Percentiles rank a stretch among this genome's conserved stretches.
Evolutionary conservation across 2,888 invertebrate genomes (phyloP).

Genomic region (Hyposoter didymator): DNA sequence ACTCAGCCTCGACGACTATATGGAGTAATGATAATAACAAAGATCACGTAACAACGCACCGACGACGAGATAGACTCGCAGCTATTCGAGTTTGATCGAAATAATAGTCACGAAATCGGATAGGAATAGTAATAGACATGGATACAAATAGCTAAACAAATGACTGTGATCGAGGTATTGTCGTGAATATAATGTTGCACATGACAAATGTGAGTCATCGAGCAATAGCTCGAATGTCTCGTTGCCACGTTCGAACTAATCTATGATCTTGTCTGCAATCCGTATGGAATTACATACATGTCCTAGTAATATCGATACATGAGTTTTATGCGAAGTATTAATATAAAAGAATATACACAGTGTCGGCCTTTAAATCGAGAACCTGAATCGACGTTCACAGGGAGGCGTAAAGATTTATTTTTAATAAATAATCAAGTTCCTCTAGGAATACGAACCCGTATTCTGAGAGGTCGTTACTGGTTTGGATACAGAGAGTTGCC

Average conservation of each 20-base stretch:
- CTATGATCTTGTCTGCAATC: conserved; percentile 31
- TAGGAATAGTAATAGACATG: conserved; percentile 47
- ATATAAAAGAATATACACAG: conserved; percentile 30
- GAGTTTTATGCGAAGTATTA: conserved; percentile 6
- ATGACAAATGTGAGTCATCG: conserved; percentile 70
- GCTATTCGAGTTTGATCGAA: conserved; percentile 49
- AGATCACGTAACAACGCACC: conserved; percentile 52
- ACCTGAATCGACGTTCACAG: background rate
- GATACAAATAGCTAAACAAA: conserved; percentile 62
- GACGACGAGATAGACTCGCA: conserved; percentile 35
- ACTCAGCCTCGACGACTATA: conserved; percentile 36
- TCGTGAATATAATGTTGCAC: conserved; percentile 26
- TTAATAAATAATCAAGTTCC: background rate
- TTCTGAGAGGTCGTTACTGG: background rate
- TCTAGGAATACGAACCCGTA: background rate
- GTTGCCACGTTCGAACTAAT: conserved; percentile 49
- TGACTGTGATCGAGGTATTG: conserved; percentile 52
- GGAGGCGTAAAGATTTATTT: background rate
- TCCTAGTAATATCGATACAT: background rate
- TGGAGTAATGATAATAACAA: conserved; percentile 55
- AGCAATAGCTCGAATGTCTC: conserved; percentile 66
- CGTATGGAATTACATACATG: conserved; percentile 23
- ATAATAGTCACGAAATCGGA: conserved; percentile 63
- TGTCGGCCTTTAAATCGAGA: background rate
- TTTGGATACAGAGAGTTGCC: background rate